These are phyloP conservation scores for Patella pellucida DNA, from an alignment of 2,888 invertebrate genomes.

Conservation along the genomic window DNA sequence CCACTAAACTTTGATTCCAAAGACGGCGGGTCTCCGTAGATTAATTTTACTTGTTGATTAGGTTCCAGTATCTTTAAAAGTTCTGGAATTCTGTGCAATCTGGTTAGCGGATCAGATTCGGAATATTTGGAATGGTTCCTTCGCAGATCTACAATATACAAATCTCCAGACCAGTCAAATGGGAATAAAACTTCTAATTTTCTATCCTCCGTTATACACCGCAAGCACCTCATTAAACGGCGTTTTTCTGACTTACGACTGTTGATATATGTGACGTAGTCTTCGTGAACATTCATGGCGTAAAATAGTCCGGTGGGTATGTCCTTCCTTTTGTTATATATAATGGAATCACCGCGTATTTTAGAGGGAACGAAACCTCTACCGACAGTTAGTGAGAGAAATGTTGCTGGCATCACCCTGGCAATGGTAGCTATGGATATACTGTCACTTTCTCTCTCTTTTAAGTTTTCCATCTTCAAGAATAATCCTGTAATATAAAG, in stretches of 20 bases:
- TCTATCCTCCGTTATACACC: conserved; percentile 43
- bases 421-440: conserved; percentile 44
- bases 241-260: conserved; percentile 43
- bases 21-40: conserved; percentile 47
- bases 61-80: conserved; percentile 8
- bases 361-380: conserved; percentile 39
- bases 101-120: conserved; percentile 18
- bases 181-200: conserved; percentile 46
- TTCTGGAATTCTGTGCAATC: conserved; percentile 15
- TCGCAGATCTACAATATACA: conserved; percentile 49
- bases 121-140: conserved; percentile 33
- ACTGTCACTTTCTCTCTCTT: conserved; percentile 43
- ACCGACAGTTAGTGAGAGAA: conserved; percentile 38
- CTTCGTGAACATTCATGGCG: conserved; percentile 47
- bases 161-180: conserved; percentile 45
- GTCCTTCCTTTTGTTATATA: conserved; percentile 44
- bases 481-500: conserved; percentile 45
- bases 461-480: conserved; percentile 43
- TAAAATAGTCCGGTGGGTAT: conserved; percentile 43
- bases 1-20: conserved; percentile 54
- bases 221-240: conserved; percentile 48
- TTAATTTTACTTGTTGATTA: conserved; percentile 35
- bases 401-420: conserved; percentile 46
- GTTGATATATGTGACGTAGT: conserved; percentile 47
- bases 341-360: conserved; percentile 37